Percentiles rank a stretch among this genome's conserved stretches.
Evolutionary conservation across 2,113 vertebrate species (phyloP).

Genomic region (Pholis gunnellus): DNA sequence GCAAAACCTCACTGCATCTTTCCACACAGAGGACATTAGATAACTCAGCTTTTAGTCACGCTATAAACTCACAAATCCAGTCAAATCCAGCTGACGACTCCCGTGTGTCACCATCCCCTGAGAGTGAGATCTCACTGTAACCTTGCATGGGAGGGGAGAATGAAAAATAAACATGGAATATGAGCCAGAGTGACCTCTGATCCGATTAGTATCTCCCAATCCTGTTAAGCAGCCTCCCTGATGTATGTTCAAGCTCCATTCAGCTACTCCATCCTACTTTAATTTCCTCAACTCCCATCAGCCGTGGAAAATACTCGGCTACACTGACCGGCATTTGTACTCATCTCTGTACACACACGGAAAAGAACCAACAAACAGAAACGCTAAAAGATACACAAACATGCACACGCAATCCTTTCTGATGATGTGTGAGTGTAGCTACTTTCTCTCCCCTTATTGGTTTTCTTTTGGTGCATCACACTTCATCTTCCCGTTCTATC

Average conservation of each 20-base stretch:
- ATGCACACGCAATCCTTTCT: slow-evolving; percentile 9
- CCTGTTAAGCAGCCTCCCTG: slow-evolving; percentile 68
- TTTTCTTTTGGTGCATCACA: slow-evolving; percentile 51
- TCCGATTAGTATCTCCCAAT: slow-evolving; percentile 78
- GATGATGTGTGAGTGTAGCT: slow-evolving; percentile 39
- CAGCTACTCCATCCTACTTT: slow-evolving; percentile 55
- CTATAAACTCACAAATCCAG: slow-evolving; percentile 61
- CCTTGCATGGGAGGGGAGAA: slow-evolving; percentile 23
- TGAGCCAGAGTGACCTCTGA: slow-evolving; percentile 73
- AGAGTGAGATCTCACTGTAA: slow-evolving; percentile 54
- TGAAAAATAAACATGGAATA: slow-evolving; percentile 68
- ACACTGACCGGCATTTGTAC: slow-evolving; percentile 19
- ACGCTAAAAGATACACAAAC: background rate
- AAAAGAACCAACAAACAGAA: slow-evolving; percentile 23
- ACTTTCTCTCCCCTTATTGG: slow-evolving; percentile 53
- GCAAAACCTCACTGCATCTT: slow-evolving; percentile 26
- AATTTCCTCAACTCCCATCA: slow-evolving; percentile 66
- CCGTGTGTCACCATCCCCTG: slow-evolving; percentile 42
- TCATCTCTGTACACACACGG: background rate
- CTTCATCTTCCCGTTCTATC: slow-evolving; percentile 50
- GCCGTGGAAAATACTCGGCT: slow-evolving; percentile 44
- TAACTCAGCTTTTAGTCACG: slow-evolving; percentile 53
- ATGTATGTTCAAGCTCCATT: slow-evolving; percentile 64
- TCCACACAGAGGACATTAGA: slow-evolving; percentile 57
- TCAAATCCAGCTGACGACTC: slow-evolving; percentile 58